These are phyloP conservation scores for Typhlichthys eigenmanni DNA, from an alignment of 2,797 vertebrate genomes.

Conservation along the genomic window DNA sequence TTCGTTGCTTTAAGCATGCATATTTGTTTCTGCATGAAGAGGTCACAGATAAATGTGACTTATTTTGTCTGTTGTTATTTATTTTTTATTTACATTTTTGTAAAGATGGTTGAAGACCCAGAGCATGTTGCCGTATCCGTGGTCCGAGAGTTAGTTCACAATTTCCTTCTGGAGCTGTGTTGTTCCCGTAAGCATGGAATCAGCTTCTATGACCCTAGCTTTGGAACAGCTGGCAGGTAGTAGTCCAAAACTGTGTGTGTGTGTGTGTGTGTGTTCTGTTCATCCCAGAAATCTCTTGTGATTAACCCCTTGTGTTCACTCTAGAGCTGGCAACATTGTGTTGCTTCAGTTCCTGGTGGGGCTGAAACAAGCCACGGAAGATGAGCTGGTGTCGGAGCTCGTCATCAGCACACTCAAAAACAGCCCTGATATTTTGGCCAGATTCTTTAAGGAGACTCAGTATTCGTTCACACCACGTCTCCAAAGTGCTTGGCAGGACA, in stretches of 20 bases:
- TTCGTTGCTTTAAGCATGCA: too few relatives aligned
- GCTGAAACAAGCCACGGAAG: slow-evolving; percentile 86
- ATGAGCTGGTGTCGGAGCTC: slow-evolving; percentile 86
- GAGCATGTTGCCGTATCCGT: slow-evolving; percentile 72
- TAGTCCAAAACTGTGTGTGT: not conserved
- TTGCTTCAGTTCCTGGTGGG: slow-evolving; percentile 90
- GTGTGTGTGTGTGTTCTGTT: not conserved
- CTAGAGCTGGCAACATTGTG: slow-evolving; percentile 86
- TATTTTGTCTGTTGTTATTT: not conserved
- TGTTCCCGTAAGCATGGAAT: slow-evolving; percentile 94
- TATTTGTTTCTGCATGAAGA: too few relatives aligned
- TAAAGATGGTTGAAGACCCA: slow-evolving; percentile 50
- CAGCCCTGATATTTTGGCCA: slow-evolving; percentile 87
- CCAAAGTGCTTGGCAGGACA: slow-evolving; percentile 88
- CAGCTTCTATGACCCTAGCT: slow-evolving; percentile 87
- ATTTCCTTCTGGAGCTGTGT: slow-evolving; percentile 89
- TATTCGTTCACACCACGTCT: slow-evolving; percentile 86
- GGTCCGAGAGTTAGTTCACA: slow-evolving; percentile 85
- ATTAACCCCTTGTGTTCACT: not conserved
- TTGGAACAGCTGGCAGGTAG: slow-evolving; percentile 89
- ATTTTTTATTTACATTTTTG: not conserved
- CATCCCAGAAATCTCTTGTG: not conserved
- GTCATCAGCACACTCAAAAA: slow-evolving; percentile 84
- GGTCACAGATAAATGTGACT: not conserved
- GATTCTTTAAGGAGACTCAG: slow-evolving; percentile 89